phyloP scores from a whole-genome alignment of 2,888 invertebrate species.

The Oithona nana region DNA sequence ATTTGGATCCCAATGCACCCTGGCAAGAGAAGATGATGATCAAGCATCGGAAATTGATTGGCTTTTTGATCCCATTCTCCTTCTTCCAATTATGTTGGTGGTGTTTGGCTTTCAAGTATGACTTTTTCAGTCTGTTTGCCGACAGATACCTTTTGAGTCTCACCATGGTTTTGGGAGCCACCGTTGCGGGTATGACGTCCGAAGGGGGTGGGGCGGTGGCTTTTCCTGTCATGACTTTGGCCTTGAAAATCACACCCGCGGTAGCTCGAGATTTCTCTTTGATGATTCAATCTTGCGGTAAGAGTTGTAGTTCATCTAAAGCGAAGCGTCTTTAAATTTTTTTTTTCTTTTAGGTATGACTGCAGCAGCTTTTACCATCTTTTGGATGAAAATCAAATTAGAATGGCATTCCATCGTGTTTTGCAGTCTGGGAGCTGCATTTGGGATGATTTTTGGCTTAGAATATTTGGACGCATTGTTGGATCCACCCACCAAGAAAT shows the following conservation, averaged over 20 bases:
- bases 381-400: conserved; percentile 16
- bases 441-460: conserved; percentile 11
- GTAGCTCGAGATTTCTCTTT: conserved; percentile 17
- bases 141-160: conserved; percentile 11
- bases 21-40: conserved; percentile 2
- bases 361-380: conserved; percentile 14
- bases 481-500: conserved; percentile 1
- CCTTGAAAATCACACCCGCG: neutral
- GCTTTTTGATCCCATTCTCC: conserved; percentile 11
- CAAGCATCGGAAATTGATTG: conserved; percentile 9
- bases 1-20: neutral
- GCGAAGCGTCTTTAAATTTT: no score
- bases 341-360: conserved; percentile 15
- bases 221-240: conserved; percentile 18
- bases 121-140: conserved; percentile 10
- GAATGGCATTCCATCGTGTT: conserved; percentile 11
- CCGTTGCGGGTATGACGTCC: conserved; percentile 17
- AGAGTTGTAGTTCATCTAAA: neutral
- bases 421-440: conserved; percentile 13
- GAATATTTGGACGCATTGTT: conserved; percentile 10
- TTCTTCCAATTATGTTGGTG: conserved; percentile 14
- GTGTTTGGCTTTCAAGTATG: neutral
- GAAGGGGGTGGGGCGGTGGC: conserved; percentile 17
- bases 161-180: conserved; percentile 16
- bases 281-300: conserved; percentile 14